Conservation (phyloP, 2,113 vertebrate species). For the Mormyrus lacerda region DNA sequence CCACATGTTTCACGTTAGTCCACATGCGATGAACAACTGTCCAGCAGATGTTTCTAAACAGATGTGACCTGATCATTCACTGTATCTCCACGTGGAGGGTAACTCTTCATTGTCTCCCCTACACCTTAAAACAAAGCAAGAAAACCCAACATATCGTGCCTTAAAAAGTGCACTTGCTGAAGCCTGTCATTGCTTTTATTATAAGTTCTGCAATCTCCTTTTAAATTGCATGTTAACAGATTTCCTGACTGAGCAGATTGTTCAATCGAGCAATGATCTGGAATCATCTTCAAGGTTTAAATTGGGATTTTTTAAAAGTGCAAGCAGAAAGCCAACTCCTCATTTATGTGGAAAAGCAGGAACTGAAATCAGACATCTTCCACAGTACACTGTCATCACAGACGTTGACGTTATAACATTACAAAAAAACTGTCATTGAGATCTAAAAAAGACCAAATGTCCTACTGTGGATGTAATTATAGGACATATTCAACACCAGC, state of each 20-base stretch:
- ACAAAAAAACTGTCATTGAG: background rate
- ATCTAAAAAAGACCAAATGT: background rate
- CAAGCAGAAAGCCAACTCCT: background rate
- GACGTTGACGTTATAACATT: background rate
- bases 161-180: background rate
- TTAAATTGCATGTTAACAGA: background rate
- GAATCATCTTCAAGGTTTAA: background rate
- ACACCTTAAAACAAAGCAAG: background rate
- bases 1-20: conserved; percentile 4
- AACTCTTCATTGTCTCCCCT: background rate
- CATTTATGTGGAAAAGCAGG: background rate
- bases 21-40: background rate
- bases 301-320: background rate
- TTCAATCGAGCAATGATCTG: background rate
- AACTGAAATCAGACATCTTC: background rate
- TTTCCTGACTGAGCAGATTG: background rate
- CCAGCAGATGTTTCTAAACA: conserved; percentile 5
- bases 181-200: background rate
- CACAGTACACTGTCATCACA: background rate
- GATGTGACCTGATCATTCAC: background rate
- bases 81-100: background rate
- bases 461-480: background rate
- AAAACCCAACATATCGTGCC: background rate
- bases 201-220: background rate
- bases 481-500: background rate